phyloP scores from a whole-genome alignment of 2,113 vertebrate species.

The Megalops atlanticus region DNA sequence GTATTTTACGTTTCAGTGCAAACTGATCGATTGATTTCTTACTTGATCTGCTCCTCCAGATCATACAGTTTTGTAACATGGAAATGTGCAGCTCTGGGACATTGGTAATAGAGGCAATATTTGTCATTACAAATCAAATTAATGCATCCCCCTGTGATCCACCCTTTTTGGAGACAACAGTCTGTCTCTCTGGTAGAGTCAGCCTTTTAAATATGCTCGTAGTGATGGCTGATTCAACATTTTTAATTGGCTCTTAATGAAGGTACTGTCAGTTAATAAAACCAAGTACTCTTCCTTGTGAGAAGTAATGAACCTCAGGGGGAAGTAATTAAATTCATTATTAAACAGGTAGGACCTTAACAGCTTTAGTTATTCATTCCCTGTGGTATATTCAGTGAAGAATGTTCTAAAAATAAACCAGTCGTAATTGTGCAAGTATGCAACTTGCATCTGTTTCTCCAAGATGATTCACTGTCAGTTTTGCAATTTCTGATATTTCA shows the following conservation, averaged over 20 bases:
- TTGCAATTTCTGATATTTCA: background rate
- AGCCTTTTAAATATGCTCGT: background rate
- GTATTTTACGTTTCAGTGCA: too few relatives aligned
- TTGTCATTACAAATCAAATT: background rate
- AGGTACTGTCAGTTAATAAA: slow-evolving; percentile 28
- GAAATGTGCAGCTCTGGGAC: too few relatives aligned
- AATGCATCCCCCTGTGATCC: background rate
- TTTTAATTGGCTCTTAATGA: slow-evolving; percentile 29
- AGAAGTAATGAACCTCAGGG: slow-evolving; percentile 20
- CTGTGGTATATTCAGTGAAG: background rate
- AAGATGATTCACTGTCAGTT: background rate
- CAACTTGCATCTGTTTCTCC: background rate
- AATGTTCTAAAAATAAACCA: slow-evolving; percentile 15
- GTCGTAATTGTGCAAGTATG: background rate
- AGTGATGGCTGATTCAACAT: background rate
- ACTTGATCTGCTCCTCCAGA: too few relatives aligned
- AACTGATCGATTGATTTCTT: too few relatives aligned
- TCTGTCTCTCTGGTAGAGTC: background rate
- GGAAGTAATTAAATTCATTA: slow-evolving; percentile 35
- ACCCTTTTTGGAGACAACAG: background rate
- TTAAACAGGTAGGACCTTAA: slow-evolving; percentile 30
- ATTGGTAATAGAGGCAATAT: background rate
- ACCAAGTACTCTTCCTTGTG: slow-evolving; percentile 12
- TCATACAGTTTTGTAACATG: too few relatives aligned
- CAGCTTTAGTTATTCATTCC: slow-evolving; percentile 20